These are phyloP conservation scores for Regulus satrapa DNA, from an alignment of 2,113 vertebrate species.

Conservation along the genomic window DNA sequence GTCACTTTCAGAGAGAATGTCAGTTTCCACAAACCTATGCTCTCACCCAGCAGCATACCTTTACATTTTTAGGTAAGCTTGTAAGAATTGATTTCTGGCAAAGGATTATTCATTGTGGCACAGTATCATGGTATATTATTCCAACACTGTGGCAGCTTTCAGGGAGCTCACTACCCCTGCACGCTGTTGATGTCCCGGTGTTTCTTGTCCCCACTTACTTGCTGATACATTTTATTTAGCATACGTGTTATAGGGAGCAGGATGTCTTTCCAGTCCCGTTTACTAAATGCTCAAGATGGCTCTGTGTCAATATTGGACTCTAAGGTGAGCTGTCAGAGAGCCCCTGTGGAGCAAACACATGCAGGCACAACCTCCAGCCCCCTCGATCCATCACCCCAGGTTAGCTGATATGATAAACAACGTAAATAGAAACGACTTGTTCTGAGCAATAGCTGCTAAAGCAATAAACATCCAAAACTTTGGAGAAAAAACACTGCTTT, in stretches of 20 bases:
- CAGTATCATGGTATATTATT: not conserved
- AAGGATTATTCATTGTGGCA: not conserved
- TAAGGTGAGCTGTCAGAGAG: not conserved
- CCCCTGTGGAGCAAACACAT: not conserved
- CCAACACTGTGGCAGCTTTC: not conserved
- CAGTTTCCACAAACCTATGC: not conserved
- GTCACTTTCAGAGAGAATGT: not conserved
- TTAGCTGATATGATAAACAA: constrained; percentile 54
- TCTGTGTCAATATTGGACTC: not conserved
- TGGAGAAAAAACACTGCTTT: not conserved
- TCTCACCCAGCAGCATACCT: not conserved
- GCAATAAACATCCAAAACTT: constrained; percentile 55
- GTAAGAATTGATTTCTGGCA: not conserved
- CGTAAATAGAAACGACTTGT: constrained; percentile 49
- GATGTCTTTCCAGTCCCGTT: not conserved
- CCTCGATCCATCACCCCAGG: not conserved
- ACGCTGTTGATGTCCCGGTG: accelerated
- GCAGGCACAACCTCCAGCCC: not conserved
- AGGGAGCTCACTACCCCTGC: not conserved
- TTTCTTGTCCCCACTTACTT: not conserved
- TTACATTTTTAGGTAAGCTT: not conserved
- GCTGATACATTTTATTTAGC: not conserved
- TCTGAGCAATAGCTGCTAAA: constrained; percentile 49
- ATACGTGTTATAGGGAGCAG: accelerated
- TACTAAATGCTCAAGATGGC: not conserved